A percentile compares a stretch with the other conserved stretches of the same genome.
Evolutionary conservation across 2,113 vertebrate species (phyloP).

Genomic region (Tricholaema leucomelas): DNA sequence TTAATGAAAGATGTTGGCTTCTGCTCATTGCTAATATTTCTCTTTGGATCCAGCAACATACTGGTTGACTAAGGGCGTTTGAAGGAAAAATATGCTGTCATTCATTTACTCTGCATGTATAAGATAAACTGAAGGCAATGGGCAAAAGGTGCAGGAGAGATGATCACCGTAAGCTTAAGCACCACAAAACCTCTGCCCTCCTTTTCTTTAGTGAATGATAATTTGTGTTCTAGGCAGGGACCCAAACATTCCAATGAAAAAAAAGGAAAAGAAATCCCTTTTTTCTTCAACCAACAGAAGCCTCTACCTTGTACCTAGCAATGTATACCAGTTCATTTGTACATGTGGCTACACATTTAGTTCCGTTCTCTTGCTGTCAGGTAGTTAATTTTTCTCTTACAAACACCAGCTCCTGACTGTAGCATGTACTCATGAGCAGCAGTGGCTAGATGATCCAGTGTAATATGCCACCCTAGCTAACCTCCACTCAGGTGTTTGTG

Average conservation of each 20-base stretch:
- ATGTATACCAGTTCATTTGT: neutral
- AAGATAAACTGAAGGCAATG: constrained; percentile 45
- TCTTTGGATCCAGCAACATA: constrained; percentile 30
- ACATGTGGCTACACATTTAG: neutral
- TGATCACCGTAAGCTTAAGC: neutral
- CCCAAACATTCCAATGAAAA: neutral
- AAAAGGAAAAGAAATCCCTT: neutral
- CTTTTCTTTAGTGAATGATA: neutral
- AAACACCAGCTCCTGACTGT: neutral
- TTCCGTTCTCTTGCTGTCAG: neutral
- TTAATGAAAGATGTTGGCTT: constrained; percentile 31
- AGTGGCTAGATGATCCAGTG: accelerated
- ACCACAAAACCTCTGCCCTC: constrained; percentile 9
- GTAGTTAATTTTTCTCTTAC: neutral
- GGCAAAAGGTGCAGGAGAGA: neutral
- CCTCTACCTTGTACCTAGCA: constrained; percentile 18
- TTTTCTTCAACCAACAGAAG: constrained; percentile 1
- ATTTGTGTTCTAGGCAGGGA: neutral
- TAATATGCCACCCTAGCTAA: neutral
- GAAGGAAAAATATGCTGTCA: constrained; percentile 6
- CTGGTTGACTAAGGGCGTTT: neutral
- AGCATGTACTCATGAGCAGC: neutral
- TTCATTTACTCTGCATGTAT: neutral
- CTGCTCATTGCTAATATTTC: constrained; percentile 13
- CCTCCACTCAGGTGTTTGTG: neutral